Base-by-base conservation (phyloP, 2,113 vertebrate species). In the Phocoena sinus region DNA sequence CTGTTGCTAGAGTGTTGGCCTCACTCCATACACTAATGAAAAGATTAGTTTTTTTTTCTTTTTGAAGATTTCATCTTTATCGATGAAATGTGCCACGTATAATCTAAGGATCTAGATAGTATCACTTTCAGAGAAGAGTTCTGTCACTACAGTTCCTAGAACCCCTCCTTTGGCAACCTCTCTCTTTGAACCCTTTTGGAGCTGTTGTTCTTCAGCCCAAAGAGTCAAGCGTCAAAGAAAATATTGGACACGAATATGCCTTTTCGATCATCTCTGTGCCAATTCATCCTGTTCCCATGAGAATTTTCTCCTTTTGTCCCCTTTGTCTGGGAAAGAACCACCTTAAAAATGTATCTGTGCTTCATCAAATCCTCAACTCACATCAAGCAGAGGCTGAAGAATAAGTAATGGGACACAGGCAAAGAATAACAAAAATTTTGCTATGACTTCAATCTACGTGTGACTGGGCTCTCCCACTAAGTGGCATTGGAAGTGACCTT, bases 121-220 rank as follows among this genome's bases (percentile, higher is more conserved):
- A 36, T 84, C 94, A 87, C 23, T 71, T 56, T 95, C 67, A 56
- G 80, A 96, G 89, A 79, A 47, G 62, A 62, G 38, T 38, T 65
- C 6, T 67, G 25, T 79, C 38, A 47, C 60, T 9, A 8, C 2
- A 20, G 47, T 89, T 88, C 38, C 53, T 50, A 58, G 70, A 94
- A 31, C 10, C 21, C 36, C 26, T 81, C 44, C 26, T 17, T 62
- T 77, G 87, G 31, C 21, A 53, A 8, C 8, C 13, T 13, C 33
- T 74, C 74, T 81, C 53, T 84, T 33, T 44, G 65, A 93, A 68
- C 5, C 3, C n/a, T 77, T 90, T 71, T 47, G 91, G 60, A 76
- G 82, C 18, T 67, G 36, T 56, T 56, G 50, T n/a, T 36, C 23
- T 31, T 63, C 36, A 81, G 6, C 31, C 31, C 6, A 26, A 47